Base-by-base conservation (phyloP, 2,888 invertebrate genomes). In the Tetragnatha montana region DNA sequence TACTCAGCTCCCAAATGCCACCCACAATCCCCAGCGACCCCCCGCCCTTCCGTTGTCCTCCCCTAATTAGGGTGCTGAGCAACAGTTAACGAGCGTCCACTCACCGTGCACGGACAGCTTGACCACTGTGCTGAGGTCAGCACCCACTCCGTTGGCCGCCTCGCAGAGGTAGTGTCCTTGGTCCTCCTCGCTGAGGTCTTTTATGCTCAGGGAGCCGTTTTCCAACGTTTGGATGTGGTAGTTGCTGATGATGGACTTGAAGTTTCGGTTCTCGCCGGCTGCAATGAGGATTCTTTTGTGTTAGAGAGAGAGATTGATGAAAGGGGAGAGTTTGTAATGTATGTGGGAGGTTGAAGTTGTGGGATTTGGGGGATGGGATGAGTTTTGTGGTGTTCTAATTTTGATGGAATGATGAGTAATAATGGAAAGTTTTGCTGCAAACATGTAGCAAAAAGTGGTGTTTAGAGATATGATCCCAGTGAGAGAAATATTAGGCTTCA, bases 211-310 rank as follows among this genome's bases (percentile, higher is more conserved):
- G 17, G 91, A 91, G 47, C 91, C 91, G 21, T 91, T 91, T 70
- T 91, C 91, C 69, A 91, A 84, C 0, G 90, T 91, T 68, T 91
- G 91, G 19, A 91, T 91, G 81, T 91, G 91, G 75, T 90, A 91
- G 73, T 90, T 91, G 81, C 89, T 90, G 86, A 91, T 91, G 70
- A 91, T 91, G 79, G 91, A 89, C 75, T 91, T 89, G 83, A 91
- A 91, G 79, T 91, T 90, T 2, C 91, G 81, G 14, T 69, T 90
- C 50, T 88, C 87, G 1, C 83, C 88, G 84, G 47, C 22, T 71
- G 71, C 17, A 69, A 68, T 8, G 35, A 35, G 35, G 35, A 2
- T 35, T 35, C 35, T 35, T 35, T 35, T 35, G 35, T 35, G 2
- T 35, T 35, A 2, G 4, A 4, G 1, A 2, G 21, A 50, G 68